A percentile compares a stretch with the other conserved stretches of the same genome.
Evolutionary conservation across 2,113 vertebrate species (phyloP).

Genomic region (Acrocephalus arundinaceus): DNA sequence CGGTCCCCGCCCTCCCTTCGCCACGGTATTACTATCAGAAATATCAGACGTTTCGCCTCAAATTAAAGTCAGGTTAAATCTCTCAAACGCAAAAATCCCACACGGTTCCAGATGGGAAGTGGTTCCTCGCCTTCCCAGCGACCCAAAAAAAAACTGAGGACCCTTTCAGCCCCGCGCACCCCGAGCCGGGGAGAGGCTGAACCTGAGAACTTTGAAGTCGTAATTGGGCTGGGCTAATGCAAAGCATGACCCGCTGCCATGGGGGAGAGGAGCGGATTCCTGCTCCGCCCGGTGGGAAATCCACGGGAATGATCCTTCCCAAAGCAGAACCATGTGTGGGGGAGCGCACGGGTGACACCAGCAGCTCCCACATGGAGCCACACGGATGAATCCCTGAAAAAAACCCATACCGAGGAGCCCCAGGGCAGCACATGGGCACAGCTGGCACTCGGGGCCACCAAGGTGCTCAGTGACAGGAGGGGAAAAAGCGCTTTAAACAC

Average conservation of each 20-base stretch:
- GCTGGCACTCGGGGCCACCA: neutral
- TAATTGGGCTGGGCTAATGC: constrained; percentile 55
- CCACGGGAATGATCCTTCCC: neutral
- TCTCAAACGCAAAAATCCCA: constrained; percentile 69
- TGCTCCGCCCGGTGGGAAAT: neutral
- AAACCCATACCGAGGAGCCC: accelerated
- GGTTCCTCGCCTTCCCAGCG: neutral
- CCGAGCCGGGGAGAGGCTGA: neutral
- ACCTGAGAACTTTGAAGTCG: constrained; percentile 64
- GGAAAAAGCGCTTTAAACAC: neutral
- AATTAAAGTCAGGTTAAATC: constrained; percentile 80
- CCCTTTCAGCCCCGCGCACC: constrained; percentile 36
- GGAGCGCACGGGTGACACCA: neutral
- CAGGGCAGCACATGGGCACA: accelerated
- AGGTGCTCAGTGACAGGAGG: accelerated
- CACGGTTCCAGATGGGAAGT: constrained; percentile 74
- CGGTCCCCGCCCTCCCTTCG: neutral
- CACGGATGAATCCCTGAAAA: accelerated
- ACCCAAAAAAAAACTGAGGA: constrained; percentile 8
- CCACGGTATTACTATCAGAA: constrained; percentile 73
- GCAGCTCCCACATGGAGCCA: neutral
- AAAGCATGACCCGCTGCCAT: constrained; percentile 40
- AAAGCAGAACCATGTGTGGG: constrained; percentile 29
- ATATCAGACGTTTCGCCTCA: constrained; percentile 75
- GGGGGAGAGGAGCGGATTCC: neutral